Evolutionary conservation across 2,113 vertebrate genomes (phyloP).

Genomic region (Dipodomys ordii): DNA sequence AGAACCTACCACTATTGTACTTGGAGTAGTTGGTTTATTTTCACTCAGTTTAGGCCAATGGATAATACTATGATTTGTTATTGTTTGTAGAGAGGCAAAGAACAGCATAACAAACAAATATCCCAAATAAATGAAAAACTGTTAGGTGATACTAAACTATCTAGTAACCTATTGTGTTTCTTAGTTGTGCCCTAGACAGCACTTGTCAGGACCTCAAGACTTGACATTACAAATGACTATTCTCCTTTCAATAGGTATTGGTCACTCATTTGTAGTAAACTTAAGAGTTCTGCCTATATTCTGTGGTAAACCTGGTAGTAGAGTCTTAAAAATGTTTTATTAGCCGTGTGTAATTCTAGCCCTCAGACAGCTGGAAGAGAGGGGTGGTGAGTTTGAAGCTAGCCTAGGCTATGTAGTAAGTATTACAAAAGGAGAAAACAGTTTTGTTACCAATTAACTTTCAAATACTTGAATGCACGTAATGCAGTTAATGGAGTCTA

Average conservation of each 20-base stretch:
- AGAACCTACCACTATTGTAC: background rate
- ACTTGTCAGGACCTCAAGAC: background rate
- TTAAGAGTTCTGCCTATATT: background rate
- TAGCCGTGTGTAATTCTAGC: background rate
- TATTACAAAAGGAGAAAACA: background rate
- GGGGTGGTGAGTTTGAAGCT: background rate
- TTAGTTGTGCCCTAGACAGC: background rate
- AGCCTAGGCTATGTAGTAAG: background rate
- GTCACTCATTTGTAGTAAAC: constrained; percentile 39
- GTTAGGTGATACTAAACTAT: background rate
- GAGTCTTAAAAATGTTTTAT: background rate
- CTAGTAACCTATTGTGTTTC: background rate
- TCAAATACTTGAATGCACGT: background rate
- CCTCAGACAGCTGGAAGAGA: background rate
- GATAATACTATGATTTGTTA: background rate
- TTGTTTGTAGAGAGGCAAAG: constrained; percentile 35
- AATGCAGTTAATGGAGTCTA: background rate
- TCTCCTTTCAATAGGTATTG: background rate
- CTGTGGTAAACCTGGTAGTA: background rate
- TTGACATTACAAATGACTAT: constrained; percentile 16
- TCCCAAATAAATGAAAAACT: constrained; percentile 30
- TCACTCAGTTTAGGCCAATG: constrained; percentile 31
- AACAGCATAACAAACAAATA: background rate
- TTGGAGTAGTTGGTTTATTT: background rate
- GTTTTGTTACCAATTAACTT: background rate